phyloP scores from a whole-genome alignment of 2,113 vertebrate genomes.

The Lasiurus borealis region DNA sequence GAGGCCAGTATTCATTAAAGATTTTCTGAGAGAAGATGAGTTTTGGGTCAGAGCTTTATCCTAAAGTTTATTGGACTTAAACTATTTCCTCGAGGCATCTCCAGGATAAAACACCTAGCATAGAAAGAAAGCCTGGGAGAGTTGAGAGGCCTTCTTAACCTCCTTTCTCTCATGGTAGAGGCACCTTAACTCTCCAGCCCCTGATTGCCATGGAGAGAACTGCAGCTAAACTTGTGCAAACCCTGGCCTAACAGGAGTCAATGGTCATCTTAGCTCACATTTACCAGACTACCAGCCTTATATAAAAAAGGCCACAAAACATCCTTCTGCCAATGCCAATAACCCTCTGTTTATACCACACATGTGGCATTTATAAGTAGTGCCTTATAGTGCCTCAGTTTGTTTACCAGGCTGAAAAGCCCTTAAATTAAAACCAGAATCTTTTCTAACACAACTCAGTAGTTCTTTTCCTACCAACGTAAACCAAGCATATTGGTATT shows the following conservation, averaged over 20 bases:
- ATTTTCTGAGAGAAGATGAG: neutral
- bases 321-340: neutral
- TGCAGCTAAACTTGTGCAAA: neutral
- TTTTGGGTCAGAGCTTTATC: neutral
- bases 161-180: neutral
- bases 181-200: neutral
- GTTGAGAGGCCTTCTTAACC: neutral
- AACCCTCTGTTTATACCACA: neutral
- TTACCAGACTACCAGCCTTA: neutral
- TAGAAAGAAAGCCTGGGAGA: neutral
- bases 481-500: neutral
- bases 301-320: neutral
- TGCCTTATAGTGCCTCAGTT: neutral
- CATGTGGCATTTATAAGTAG: accelerated
- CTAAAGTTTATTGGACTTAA: slow-evolving; percentile 17
- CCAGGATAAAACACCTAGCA: accelerated
- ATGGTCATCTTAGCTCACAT: neutral
- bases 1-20: neutral
- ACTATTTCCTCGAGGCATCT: neutral
- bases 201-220: neutral
- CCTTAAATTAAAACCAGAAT: neutral
- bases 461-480: neutral
- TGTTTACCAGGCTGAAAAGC: neutral
- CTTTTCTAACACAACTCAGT: neutral
- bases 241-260: neutral